Evolutionary conservation across 1,140 invertebrate genomes (phyloP).

Genomic region (Scaptomyza pallida): DNA sequence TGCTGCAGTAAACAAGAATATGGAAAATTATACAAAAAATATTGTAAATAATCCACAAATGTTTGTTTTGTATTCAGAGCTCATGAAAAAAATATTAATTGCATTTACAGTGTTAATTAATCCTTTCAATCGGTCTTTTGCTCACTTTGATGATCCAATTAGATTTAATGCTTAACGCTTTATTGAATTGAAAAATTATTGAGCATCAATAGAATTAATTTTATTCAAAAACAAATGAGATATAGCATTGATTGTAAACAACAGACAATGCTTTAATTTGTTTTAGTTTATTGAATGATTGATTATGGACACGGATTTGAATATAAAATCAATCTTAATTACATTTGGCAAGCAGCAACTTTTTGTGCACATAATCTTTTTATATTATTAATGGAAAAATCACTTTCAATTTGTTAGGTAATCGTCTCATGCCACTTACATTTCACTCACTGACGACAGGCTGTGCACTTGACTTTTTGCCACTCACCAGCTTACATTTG

Average conservation of each 20-base stretch:
- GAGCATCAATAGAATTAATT: not conserved
- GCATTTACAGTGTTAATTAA: not conserved
- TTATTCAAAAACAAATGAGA: not conserved
- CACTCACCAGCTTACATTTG: conserved; percentile 13
- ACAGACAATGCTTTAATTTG: no score
- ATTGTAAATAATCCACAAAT: no score
- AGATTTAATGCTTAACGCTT: not conserved
- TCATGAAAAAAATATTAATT: not conserved
- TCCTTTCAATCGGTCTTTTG: not conserved
- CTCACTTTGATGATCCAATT: conserved; percentile 4
- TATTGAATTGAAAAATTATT: conserved; percentile 1
- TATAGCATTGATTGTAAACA: no score
- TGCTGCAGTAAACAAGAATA: not conserved
- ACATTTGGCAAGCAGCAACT: no score
- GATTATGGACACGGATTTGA: no score
- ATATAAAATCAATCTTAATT: no score
- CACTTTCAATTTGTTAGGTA: no score
- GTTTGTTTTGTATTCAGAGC: no score
- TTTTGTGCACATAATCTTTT: no score
- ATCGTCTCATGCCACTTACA: no score
- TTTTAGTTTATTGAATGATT: no score
- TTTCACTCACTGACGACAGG: not conserved
- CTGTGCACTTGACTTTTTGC: conserved; percentile 1
- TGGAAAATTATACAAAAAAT: not conserved
- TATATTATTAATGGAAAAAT: no score